phyloP scores from a whole-genome alignment of 2,888 invertebrate genomes.

The Thymelicus lineola region DNA sequence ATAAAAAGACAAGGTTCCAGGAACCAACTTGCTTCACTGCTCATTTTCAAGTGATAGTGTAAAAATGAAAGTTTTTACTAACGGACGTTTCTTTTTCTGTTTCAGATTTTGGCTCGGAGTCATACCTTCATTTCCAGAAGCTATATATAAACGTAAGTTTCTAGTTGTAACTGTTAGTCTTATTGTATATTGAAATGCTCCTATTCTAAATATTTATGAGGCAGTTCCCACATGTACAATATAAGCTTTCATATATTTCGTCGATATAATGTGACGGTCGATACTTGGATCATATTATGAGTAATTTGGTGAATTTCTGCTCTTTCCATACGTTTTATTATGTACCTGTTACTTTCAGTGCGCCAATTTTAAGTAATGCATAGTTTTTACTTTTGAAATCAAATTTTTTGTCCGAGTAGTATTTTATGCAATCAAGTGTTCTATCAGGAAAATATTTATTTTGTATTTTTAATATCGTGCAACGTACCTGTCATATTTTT shows the following conservation, averaged over 20 bases:
- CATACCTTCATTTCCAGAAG: slow-evolving; percentile 77
- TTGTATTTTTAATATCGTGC: slow-evolving; percentile 71
- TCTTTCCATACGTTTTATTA: too few relatives aligned
- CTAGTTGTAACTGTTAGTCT: not conserved
- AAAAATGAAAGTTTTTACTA: too few relatives aligned
- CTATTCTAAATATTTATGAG: not conserved
- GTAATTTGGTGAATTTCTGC: too few relatives aligned
- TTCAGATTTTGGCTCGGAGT: slow-evolving; percentile 82
- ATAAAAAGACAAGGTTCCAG: too few relatives aligned
- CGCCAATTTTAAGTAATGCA: too few relatives aligned
- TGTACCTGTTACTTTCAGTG: too few relatives aligned
- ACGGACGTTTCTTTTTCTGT: slow-evolving; percentile 51
- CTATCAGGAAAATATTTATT: slow-evolving; percentile 64
- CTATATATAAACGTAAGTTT: slow-evolving; percentile 72
- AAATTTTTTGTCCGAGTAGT: not conserved
- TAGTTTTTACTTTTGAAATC: not conserved
- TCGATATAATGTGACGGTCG: too few relatives aligned
- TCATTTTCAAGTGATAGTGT: not conserved
- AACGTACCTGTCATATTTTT: slow-evolving; percentile 74
- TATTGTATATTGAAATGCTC: not conserved
- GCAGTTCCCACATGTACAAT: not conserved
- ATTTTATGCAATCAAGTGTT: slow-evolving; percentile 7
- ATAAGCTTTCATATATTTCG: too few relatives aligned
- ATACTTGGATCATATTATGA: too few relatives aligned
- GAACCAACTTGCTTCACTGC: not conserved